Evolutionary conservation across 2,113 vertebrate species (phyloP).

Genomic region (Gorsachius goisagi): DNA sequence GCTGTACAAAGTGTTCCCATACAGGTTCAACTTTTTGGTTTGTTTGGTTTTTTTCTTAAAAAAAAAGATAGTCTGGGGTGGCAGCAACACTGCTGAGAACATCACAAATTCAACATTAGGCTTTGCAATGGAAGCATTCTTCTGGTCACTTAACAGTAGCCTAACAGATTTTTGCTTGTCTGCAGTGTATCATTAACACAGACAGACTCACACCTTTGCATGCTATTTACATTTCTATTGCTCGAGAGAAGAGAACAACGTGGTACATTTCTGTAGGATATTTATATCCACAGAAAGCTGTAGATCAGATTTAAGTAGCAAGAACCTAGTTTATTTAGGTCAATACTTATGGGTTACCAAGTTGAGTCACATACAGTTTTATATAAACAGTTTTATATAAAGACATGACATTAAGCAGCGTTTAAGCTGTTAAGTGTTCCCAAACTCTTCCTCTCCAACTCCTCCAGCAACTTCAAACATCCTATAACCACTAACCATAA

Average conservation of each 20-base stretch:
- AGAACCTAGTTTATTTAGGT: not conserved
- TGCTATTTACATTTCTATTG: slow-evolving; percentile 14
- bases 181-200: not conserved
- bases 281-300: not conserved
- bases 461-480: not conserved
- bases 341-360: not conserved
- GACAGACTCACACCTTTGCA: not conserved
- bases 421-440: not conserved
- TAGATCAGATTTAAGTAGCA: slow-evolving; percentile 1
- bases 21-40: not conserved
- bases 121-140: not conserved
- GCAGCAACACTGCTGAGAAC: not conserved
- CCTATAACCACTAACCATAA: not conserved
- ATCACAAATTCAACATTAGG: not conserved
- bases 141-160: not conserved
- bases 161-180: not conserved
- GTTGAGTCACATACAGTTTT: not conserved
- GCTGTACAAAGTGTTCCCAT: not conserved
- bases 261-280: not conserved
- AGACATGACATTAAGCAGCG: not conserved
- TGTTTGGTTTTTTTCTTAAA: not conserved
- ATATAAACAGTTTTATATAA: not conserved
- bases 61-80: too few species aligned
- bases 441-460: not conserved
- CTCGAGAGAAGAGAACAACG: not conserved